phyloP scores from a whole-genome alignment of 2,888 invertebrate species.

The Drosophila differens region DNA sequence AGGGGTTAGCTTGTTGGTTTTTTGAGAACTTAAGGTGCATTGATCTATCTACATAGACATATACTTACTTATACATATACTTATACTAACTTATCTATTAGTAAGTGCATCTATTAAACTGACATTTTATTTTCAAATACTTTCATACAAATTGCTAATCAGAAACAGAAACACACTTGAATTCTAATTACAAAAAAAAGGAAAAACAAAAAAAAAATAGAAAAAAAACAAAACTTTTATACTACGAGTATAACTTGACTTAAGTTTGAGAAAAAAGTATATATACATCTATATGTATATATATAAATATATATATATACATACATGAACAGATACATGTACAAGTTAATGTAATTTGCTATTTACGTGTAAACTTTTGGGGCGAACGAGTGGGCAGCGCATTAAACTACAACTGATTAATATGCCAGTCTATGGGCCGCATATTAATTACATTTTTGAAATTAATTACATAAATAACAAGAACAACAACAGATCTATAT shows the following conservation, averaged over 20 bases:
- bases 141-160: conserved; percentile 47
- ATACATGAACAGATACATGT: conserved; percentile 21
- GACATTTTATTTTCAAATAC: conserved; percentile 55
- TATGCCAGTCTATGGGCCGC: conserved; percentile 41
- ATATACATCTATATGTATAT: conserved; percentile 16
- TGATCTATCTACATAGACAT: conserved; percentile 58
- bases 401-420: conserved; percentile 48
- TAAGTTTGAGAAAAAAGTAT: conserved; percentile 46
- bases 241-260: conserved; percentile 50
- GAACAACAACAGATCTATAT: conserved; percentile 59
- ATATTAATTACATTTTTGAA: conserved; percentile 61
- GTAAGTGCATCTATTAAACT: conserved; percentile 47
- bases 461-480: conserved; percentile 69
- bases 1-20: conserved; percentile 49
- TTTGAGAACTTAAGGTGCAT: conserved; percentile 63
- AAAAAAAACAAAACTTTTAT: conserved; percentile 55
- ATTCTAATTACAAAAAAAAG: conserved; percentile 28
- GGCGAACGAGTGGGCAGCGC: conserved; percentile 38
- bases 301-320: conserved; percentile 23
- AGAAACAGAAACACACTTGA: conserved; percentile 2
- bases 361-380: conserved; percentile 44
- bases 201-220: conserved; percentile 16
- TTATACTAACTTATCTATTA: conserved; percentile 32
- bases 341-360: conserved; percentile 49
- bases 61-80: conserved; percentile 28